Conservation (phyloP, 2,113 vertebrate genomes). For the Lophura nycthemera region DNA sequence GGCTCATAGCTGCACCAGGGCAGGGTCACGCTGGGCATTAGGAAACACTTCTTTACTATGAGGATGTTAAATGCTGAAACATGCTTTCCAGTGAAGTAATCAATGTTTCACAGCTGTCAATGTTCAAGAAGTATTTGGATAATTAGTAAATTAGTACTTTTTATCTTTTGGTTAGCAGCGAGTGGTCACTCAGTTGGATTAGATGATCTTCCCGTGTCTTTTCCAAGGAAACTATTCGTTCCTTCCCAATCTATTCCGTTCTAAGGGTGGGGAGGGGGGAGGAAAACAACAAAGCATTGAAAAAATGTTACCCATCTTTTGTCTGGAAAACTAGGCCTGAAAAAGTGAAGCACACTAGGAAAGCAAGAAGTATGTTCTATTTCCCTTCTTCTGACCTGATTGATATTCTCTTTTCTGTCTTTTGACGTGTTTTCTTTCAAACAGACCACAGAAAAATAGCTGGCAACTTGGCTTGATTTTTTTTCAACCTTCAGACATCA, state of each 20-base stretch:
- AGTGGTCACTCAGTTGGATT: background rate
- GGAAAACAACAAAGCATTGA: too few species aligned
- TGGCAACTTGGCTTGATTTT: constrained; percentile 38
- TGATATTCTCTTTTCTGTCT: constrained; percentile 27
- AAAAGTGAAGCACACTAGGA: background rate
- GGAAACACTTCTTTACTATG: background rate
- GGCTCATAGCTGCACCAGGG: background rate
- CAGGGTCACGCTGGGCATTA: background rate
- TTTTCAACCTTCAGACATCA: constrained; percentile 46
- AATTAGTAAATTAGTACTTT: background rate
- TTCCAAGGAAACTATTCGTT: background rate
- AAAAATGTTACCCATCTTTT: background rate
- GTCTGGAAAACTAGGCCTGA: background rate
- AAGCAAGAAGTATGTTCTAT: background rate
- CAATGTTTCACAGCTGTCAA: background rate
- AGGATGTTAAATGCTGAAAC: background rate
- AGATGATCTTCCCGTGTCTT: background rate
- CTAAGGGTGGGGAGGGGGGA: background rate
- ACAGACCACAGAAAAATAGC: constrained; percentile 31
- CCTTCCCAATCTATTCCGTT: background rate
- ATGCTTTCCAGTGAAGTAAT: background rate
- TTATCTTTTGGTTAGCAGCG: background rate
- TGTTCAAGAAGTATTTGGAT: background rate
- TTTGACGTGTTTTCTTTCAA: constrained; percentile 25
- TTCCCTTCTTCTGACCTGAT: constrained; percentile 22